These are phyloP conservation scores for Albula goreensis DNA, from an alignment of 2,113 vertebrate genomes.

Conservation along the genomic window DNA sequence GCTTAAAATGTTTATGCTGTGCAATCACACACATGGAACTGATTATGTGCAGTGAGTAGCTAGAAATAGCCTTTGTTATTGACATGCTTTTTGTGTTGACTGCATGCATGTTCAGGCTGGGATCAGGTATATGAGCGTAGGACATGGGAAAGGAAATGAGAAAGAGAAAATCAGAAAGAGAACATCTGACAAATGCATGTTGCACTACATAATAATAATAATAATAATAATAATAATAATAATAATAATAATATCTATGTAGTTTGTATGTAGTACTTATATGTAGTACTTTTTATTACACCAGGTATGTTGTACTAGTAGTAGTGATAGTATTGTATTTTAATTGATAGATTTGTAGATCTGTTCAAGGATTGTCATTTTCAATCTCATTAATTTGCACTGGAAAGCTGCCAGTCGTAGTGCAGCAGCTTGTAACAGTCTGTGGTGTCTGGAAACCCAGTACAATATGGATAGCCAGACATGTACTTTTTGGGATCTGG, in stretches of 20 bases:
- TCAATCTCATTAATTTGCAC: background rate
- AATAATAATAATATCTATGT: no score
- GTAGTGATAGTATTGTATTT: background rate
- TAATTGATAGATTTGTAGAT: background rate
- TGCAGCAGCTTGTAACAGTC: background rate
- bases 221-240: no score
- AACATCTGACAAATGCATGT: no score
- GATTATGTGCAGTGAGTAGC: background rate
- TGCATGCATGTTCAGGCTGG: background rate
- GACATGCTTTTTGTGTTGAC: background rate
- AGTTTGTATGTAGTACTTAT: no score
- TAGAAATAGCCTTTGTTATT: background rate
- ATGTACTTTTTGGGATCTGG: background rate
- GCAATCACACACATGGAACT: background rate
- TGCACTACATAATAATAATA: background rate
- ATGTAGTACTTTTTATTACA: no score
- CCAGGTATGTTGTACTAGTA: background rate
- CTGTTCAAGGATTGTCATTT: background rate
- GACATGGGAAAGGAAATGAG: background rate
- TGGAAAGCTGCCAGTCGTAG: background rate
- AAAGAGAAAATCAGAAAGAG: no score
- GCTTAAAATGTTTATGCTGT: constrained; percentile 25
- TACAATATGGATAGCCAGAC: background rate
- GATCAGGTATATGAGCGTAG: background rate
- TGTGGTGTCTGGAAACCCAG: background rate